Conservation (phyloP, 2,113 vertebrate genomes). For the Campylorhamphus procurvoides region DNA sequence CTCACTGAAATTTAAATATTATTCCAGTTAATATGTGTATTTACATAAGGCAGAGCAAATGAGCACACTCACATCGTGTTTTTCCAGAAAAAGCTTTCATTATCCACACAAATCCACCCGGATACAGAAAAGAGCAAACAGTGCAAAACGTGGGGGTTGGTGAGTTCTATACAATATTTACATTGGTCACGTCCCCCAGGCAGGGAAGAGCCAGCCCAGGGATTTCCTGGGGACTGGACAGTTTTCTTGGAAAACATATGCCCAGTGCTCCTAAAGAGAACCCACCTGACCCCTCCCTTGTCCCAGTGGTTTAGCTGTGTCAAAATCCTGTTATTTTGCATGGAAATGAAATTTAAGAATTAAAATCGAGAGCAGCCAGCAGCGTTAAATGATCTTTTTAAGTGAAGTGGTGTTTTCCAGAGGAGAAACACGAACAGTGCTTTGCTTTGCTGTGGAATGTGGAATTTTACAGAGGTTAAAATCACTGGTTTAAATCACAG, state of each 20-base stretch:
- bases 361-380: neutral
- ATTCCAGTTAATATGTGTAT: neutral
- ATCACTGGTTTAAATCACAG: neutral
- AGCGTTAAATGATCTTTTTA: neutral
- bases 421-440: neutral
- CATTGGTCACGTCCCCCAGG: neutral
- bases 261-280: neutral
- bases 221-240: neutral
- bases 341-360: neutral
- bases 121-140: neutral
- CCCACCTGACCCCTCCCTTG: neutral
- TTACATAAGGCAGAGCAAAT: neutral
- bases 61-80: neutral
- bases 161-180: neutral
- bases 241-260: neutral
- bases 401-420: neutral
- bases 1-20: constrained; percentile 3
- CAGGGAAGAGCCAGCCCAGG: neutral
- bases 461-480: neutral
- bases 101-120: neutral
- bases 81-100: neutral
- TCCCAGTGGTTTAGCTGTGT: neutral
- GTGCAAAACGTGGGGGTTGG: neutral
- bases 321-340: neutral
- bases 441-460: neutral